Conservation (phyloP, 2,113 vertebrate genomes). For the Oncorhynchus gorbuscha region DNA sequence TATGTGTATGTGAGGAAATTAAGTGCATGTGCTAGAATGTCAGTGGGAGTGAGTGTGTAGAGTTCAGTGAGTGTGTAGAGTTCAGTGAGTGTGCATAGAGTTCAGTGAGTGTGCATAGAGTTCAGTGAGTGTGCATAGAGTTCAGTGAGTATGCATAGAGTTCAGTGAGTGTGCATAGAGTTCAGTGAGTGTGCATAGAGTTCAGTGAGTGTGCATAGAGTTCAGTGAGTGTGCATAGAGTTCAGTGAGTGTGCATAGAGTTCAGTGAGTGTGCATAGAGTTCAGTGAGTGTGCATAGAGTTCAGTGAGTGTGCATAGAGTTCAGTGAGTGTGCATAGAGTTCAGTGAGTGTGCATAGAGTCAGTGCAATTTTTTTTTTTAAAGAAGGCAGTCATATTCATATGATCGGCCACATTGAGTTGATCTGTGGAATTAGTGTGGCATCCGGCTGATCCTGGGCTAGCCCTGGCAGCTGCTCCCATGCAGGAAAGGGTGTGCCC, state of each 20-base stretch:
- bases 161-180: neutral
- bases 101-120: neutral
- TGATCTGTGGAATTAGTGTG: constrained; percentile 12
- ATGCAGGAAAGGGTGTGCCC: constrained; percentile 64
- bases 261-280: neutral
- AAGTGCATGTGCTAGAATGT: neutral
- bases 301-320: neutral
- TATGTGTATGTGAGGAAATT: neutral
- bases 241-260: neutral
- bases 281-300: neutral
- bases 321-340: neutral
- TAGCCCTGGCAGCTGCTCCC: constrained; percentile 39
- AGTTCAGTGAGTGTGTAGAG: no score
- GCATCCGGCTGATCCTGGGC: constrained; percentile 38
- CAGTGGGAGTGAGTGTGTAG: neutral
- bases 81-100: neutral
- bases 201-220: no score
- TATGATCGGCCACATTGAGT: neutral
- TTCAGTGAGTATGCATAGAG: no score
- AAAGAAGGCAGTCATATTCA: neutral
- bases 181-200: neutral
- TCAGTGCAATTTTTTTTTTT: no score
- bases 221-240: neutral
- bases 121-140: neutral
- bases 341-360: neutral